Conservation (phyloP, 1,140 invertebrate genomes). For the Nasonia giraulti region DNA sequence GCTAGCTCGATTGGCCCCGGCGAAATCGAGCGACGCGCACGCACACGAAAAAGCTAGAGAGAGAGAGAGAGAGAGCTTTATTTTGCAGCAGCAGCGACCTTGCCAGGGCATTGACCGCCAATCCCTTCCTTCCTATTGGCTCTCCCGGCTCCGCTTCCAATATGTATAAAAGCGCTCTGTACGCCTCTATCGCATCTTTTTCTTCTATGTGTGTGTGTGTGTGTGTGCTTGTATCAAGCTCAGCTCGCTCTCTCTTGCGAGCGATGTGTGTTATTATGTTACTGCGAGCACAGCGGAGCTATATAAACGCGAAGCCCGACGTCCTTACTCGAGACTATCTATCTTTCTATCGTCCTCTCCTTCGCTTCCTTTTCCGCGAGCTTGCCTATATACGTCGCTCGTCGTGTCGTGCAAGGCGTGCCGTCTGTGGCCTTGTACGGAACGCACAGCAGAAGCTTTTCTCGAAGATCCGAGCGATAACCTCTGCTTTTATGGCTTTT, state of each 20-base stretch:
- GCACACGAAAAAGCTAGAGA: background rate
- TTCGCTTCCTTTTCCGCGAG: background rate
- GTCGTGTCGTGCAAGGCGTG: background rate
- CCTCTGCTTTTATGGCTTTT: background rate
- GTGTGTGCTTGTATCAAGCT: background rate
- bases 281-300: background rate
- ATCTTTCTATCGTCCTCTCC: background rate
- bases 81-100: slow-evolving; percentile 64
- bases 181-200: slow-evolving; percentile 20
- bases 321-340: background rate
- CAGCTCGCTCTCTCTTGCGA: background rate
- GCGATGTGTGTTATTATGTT: slow-evolving; percentile 50
- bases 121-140: slow-evolving; percentile 57
- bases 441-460: background rate
- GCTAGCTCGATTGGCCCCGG: slow-evolving; percentile 57
- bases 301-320: background rate
- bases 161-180: slow-evolving; percentile 21
- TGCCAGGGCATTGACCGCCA: slow-evolving; percentile 69
- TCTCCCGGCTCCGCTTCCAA: slow-evolving; percentile 51
- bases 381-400: too few relatives aligned
- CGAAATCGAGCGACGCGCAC: slow-evolving; percentile 46
- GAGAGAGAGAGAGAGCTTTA: slow-evolving; percentile 46
- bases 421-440: too few relatives aligned
- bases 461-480: background rate
- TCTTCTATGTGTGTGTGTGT: background rate